Evolutionary conservation across 2,113 vertebrate species (phyloP), one percentile per base, ranked within the genome.

Genomic region (Choloepus hoffmanni): DNA sequence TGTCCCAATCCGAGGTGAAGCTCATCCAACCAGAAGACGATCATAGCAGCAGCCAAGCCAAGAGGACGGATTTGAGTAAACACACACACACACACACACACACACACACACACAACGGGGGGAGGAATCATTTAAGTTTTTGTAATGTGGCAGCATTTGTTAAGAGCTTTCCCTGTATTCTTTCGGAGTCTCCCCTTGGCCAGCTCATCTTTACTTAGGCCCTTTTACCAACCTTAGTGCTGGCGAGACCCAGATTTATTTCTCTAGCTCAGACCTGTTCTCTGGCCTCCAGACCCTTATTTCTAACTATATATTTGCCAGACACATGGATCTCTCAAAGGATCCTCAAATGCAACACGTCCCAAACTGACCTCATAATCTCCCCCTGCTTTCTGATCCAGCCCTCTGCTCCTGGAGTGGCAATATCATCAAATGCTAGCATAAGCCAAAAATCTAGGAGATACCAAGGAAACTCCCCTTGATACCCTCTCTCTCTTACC

Each of bases 61-160:
- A 58, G 74, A 33, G n/a, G 53, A 23, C n/a, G 73, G 72, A 60
- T 36, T 14, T 33, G 43, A 5, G 48, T 60, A 30, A 67, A 74
- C 67, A 81, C 4, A 24, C 0, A 28, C 8, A 3, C 14, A 14
- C 8, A 81, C 4, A 24, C 0, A 28, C 8, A 3, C 14, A 14
- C 8, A 74, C 67, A 81, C 4, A 24, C 0, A 28, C 8, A 3
- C 14, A 14, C 8, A n/a, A n/a, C n/a, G n/a, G 53, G 53, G 53
- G 12, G 15, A 3, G 2, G 30, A 8, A 23, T 10, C 30, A 55
- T 48, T 91, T 9, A 76, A 45, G 43, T 85, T 67, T 89, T 43
- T 45, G 7, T 21, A 28, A 60, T 15, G 16, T 0, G 0, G 48
- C 30, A 21, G 14, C n/a, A 12, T 5, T 40, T 60, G n/a, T 83